Base-by-base conservation (phyloP, 2,113 vertebrate species). In the Bungarus multicinctus region DNA sequence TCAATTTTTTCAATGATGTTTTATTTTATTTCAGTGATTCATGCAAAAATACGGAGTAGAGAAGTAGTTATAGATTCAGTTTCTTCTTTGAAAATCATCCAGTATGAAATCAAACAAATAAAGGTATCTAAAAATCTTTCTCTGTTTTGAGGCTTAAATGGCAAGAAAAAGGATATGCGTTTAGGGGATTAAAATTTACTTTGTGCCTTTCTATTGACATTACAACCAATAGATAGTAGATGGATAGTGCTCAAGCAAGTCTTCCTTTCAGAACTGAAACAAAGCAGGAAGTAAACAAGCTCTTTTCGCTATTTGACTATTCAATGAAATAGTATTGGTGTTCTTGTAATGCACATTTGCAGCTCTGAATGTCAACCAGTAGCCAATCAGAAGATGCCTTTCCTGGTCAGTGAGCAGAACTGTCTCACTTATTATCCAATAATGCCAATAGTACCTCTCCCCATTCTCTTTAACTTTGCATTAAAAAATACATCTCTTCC, bases 51-150 rank as follows among this genome's bases (percentile, higher is more conserved):
- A 95, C 96, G 96, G 25, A 98, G 98, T 53, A 98, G 99, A 96
- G 99, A 98, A 97, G 98, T 98, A 94, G 97, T 99, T 96, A 97
- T 98, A 93, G 97, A 98, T 94, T 98, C 98, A 93, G 97, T 97
- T 57, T 97, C 98, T 58, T 97, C 97, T 96, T 98, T 98, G 97
- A 98, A 98, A 98, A 97, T 98, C 98, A 98, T 99, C 97, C 98
- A 98, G 95, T 99, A 99, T 95, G 98, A 98, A 97, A 98, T 99
- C 97, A 99, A 99, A 98, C 98, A 99, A 98, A 99, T 99, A 96
- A 99, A 99, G 99, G 99, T 99, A 98, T 98, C 96, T 97, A 90
- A 94, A 96, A 95, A 50, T 94, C 90, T 39, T 94, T 88, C 91
- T 93, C 88, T 96, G 88, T 87, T 96, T 95, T 95, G 55, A 94